Evolutionary conservation across 2,888 invertebrate species (phyloP), one percentile per base, ranked within the genome.

Genomic region (Nezara viridula): DNA sequence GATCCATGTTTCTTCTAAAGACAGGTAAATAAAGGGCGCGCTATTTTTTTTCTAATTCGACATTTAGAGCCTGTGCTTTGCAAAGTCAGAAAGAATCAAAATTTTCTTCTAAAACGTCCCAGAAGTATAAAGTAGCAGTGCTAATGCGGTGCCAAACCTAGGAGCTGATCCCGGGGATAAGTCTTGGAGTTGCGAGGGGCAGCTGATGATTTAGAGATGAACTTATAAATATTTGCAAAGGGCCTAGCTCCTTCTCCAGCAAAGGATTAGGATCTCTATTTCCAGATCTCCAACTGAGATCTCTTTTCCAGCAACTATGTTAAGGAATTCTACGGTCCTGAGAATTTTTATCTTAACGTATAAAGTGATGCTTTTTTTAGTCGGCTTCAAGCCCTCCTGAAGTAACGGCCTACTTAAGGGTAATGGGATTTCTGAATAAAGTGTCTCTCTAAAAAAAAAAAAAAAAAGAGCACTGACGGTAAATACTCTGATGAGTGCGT

Each of bases 171-270:
- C 66, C 19, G 19, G 66, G 66, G 66, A 32, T 73, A 73, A 73
- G 66, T 73, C 66, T 37, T 21, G 32, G 66, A 73, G 66, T 37
- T 73, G 9, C 66, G 7, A 73, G 66, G 66, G 32, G n/a, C 81
- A 44, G 16, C 81, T 81, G 81, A 81, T 81, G 81, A 81, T 81
- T 81, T 81, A 81, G 81, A 47, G 81, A 81, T 81, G 81, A 81
- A 81, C 81, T 81, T 81, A 81, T 81, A 81, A 81, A 81, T 81
- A 81, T 81, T 81, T 81, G 40, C 44, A 81, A 81, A 81, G 81
- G 81, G 44, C 66, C 66, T 81, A 44, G 44, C 44, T 44, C n/a
- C 40, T 81, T 81, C 81, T 40, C 10, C 44, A 44, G 81, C 10
- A 24, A 44, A 81, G 81, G 81, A 81, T 81, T 47, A 81, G 81